A percentile compares a stretch with the other conserved stretches of the same genome.
Evolutionary conservation across 2,797 vertebrate genomes (phyloP).

Genomic region (Cirrhinus molitorella): DNA sequence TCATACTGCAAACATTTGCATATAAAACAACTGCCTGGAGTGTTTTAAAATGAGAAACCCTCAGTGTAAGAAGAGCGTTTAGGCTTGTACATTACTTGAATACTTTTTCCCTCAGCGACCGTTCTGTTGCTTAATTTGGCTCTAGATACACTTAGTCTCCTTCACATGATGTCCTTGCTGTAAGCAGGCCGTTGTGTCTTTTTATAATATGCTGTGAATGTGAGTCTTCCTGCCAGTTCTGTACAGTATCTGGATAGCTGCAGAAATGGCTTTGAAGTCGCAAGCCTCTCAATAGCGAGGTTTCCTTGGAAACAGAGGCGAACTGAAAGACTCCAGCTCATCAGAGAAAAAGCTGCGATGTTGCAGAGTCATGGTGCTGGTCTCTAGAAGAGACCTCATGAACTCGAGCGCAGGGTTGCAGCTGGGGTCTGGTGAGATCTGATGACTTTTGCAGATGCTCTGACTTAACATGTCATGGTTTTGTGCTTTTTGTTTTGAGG

Average conservation of each 20-base stretch:
- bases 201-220: constrained; percentile 18
- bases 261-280: constrained; percentile 22
- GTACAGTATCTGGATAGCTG: constrained; percentile 43
- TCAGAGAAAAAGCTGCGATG: constrained; percentile 30
- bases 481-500: neutral
- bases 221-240: constrained; percentile 28
- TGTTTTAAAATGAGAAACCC: neutral
- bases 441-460: constrained; percentile 36
- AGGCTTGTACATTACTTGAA: neutral
- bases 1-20: neutral
- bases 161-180: constrained; percentile 22
- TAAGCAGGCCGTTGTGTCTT: constrained; percentile 5
- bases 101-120: neutral
- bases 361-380: constrained; percentile 5
- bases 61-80: neutral
- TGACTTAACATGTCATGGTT: neutral
- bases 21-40: neutral
- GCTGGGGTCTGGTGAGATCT: neutral
- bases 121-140: neutral
- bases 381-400: constrained; percentile 26
- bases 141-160: neutral
- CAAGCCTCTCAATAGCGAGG: constrained; percentile 20
- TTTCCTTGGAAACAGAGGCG: constrained; percentile 65
- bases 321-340: constrained; percentile 47
- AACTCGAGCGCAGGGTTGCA: neutral